Evolutionary conservation across 2,888 invertebrate genomes (phyloP).

Genomic region (Tachystola acroxantha): DNA sequence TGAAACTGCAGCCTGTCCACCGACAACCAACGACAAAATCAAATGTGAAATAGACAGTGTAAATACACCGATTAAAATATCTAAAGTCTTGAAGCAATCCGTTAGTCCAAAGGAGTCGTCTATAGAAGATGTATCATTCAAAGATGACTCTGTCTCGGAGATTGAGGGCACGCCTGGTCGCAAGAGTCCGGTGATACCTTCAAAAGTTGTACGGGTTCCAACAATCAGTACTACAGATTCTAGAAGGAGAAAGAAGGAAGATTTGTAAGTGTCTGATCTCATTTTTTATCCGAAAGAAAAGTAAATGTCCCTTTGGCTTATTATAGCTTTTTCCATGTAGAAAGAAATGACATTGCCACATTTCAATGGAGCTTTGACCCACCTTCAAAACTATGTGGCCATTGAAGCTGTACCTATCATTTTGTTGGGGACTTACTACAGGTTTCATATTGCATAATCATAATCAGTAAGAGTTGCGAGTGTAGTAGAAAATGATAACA

Average conservation of each 20-base stretch:
- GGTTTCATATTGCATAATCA: too few species aligned
- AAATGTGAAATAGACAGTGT: slow-evolving; percentile 5
- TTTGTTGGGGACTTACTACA: too few species aligned
- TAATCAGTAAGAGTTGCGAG: too few species aligned
- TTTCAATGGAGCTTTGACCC: too few species aligned
- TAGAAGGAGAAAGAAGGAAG: too few species aligned
- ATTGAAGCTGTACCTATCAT: too few species aligned
- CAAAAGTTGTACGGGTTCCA: slow-evolving; percentile 32
- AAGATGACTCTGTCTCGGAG: slow-evolving; percentile 48
- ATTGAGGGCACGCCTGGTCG: slow-evolving; percentile 60
- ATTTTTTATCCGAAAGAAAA: too few species aligned
- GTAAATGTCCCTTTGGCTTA: too few species aligned
- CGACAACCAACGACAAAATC: slow-evolving; percentile 13
- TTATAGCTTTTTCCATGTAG: too few species aligned
- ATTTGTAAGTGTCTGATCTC: slow-evolving; percentile 36
- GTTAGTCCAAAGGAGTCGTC: slow-evolving; percentile 20
- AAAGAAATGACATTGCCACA: too few species aligned
- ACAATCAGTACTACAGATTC: slow-evolving; percentile 23
- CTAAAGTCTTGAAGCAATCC: neutral
- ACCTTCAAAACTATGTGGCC: too few species aligned
- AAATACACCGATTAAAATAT: slow-evolving; percentile 1
- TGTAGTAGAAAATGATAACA: too few species aligned
- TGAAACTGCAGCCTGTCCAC: slow-evolving; percentile 22
- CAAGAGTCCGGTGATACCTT: slow-evolving; percentile 55
- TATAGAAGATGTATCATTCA: slow-evolving; percentile 23